Base-by-base conservation (phyloP, 1,140 invertebrate species). In the Brachionus angularis region DNA sequence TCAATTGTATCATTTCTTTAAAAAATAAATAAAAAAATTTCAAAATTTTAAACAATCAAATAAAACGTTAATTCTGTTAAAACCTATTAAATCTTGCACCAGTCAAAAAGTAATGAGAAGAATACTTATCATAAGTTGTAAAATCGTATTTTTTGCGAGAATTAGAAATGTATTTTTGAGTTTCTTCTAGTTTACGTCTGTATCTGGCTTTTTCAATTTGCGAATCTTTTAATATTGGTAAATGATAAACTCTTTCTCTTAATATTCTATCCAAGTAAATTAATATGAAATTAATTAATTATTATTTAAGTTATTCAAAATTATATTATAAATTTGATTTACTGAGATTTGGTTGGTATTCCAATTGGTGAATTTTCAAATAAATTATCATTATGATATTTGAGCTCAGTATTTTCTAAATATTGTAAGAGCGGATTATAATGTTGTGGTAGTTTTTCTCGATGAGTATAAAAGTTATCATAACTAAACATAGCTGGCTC, bases 1-100 rank as follows among this genome's bases (percentile, higher is more conserved):
- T 67, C 62, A 10, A 67, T 50, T 23, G 62, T 50, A 18, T 67
- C 62, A 67, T 67, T 67, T 67, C 62, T 67, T 67, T 67, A 23
- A 18, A 8, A 47, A 50, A 10, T 16, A 47, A 31, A 34, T 34
- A 29, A 7, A 31, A 44, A 29, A 67, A 16, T 27, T 52, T 5
- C 3, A 5, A 52, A 52, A 52, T 52, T 5, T 7, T 10, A 42
- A 16, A 46, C 21, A 23, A 23, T 8, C 21, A 29, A 8, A 5
- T 10, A 27, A 46, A 21, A 39, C 7, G 10, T 29, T n/a, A n/a
- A n/a, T n/a, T n/a, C n/a, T n/a, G n/a, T n/a, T n/a, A n/a, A n/a
- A n/a, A 50, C 62, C 62, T 46, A 50, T 67, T 67, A 16, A 67
- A 67, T 49, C 62, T n/a, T 5, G 42, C 62, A 47, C 62, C 62